Base-by-base conservation (phyloP, 2,113 vertebrate genomes). In the Austrofundulus limnaeus region DNA sequence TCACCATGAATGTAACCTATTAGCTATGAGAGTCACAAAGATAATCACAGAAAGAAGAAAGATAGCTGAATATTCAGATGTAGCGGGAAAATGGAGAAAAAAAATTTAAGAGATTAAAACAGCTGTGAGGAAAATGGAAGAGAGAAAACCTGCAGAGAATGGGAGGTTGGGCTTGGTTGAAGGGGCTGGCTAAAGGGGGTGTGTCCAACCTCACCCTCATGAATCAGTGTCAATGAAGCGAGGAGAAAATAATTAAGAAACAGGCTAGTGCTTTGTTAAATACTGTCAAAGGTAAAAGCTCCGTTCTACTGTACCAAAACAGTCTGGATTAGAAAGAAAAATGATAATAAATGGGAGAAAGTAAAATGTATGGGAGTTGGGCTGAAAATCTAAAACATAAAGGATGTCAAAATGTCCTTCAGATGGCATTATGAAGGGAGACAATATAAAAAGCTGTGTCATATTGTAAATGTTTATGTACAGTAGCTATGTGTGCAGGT, bases 391-490 rank as follows among this genome's bases (percentile, higher is more conserved):
- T 58, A 87, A 88, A 89, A 86, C 72, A 79, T 89, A 91, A 87
- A 75, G 51, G 85, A 89, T 85, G 84, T 85, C 82, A 88, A 86
- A 91, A 81, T 85, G 82, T 80, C 84, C 74, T 77, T 89, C 79
- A 85, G 83, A 78, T 87, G 80, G 83, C 86, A 91, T 91, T 86
- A 90, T 84, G 85, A 83, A 85, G 75, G 83, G 57, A 89, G 88
- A 88, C 87, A 88, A 87, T 91, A 92, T 91, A 89, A 92, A 92
- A 90, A 88, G 89, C 81, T 23, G 69, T 85, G 85, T 87, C 88
- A 81, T 87, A 87, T 88, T 89, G 87, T 90, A 90, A 91, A 92
- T 91, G 91, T 92, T 93, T 92, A 90, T 89, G 88, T 87, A 90
- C 86, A 83, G 85, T 82, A 77, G 77, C 79, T 66, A 77, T 62